Conservation (phyloP, 2,113 vertebrate species). For the Arizona elegans region DNA sequence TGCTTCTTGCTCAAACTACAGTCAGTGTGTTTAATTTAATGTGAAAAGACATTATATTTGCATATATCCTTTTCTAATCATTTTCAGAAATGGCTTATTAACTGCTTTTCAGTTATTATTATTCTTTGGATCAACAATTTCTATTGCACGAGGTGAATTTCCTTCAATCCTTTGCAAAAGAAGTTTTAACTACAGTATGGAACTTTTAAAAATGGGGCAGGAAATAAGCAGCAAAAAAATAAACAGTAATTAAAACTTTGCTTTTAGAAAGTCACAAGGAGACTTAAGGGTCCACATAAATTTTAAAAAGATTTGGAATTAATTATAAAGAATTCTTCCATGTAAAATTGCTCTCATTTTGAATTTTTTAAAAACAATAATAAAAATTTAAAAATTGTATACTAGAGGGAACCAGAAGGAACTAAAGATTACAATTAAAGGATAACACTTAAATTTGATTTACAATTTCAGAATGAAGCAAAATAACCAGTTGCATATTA, state of each 20-base stretch:
- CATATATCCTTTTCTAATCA: background rate
- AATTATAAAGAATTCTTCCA: background rate
- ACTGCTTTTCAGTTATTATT: background rate
- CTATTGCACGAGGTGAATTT: background rate
- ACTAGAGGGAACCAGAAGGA: background rate
- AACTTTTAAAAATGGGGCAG: background rate
- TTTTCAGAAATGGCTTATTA: background rate
- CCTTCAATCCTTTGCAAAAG: background rate
- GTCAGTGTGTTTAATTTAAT: background rate
- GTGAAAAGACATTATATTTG: background rate
- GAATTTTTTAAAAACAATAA: background rate
- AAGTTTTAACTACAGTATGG: background rate
- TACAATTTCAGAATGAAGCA: background rate
- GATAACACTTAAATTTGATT: background rate
- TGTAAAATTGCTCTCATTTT: background rate
- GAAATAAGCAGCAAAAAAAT: background rate
- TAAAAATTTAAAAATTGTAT: background rate
- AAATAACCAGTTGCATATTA: background rate
- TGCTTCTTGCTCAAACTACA: background rate
- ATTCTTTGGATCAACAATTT: background rate
- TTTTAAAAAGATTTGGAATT: background rate
- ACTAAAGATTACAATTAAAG: background rate
- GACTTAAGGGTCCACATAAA: background rate
- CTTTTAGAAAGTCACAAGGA: background rate
- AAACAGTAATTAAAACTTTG: background rate